Evolutionary conservation across 2,797 vertebrate genomes (phyloP), one percentile per base, ranked within the genome.

Genomic region (Chrysolophus pictus): DNA sequence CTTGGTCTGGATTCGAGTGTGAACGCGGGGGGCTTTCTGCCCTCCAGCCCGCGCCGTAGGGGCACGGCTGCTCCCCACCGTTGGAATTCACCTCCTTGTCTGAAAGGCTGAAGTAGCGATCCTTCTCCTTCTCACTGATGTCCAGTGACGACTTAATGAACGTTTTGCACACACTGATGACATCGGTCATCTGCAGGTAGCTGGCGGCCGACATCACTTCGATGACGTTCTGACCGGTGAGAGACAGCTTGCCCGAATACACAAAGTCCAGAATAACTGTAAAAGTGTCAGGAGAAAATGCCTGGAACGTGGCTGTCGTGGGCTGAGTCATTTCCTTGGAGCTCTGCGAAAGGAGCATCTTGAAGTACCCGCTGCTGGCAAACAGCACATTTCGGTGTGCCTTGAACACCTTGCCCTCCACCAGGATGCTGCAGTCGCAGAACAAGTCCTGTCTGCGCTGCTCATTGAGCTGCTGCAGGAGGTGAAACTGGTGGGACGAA

Each of bases 201-300:
- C 99, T 99, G 59, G 99, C 99, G 0, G 99, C 99, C 0, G 99
- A 99, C 99, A 99, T 99, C 71, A 99, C 99, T 80, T 99, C 99
- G 6, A 99, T 99, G 16, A 99, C 99, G 1, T 99, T 99, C 97
- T 98, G 98, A 51, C 99, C 98, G 0, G 98, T 98, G n/a, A 99
- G 98, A 47, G 98, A 99, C 91, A 99, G 98, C 83, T 98, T 99
- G 72, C 99, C 99, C 0, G 99, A 99, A 96, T 99, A 99, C 87
- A 99, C 98, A 60, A 99, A 99, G 97, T 99, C 99, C 37, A 99
- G 95, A 94, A 99, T 99, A 77, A 99, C 98, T 0, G 99, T 98
- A 87, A 99, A 99, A 0, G 98, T 99, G 88, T 99, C 99, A 0
- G 99, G 98, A 93, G 98, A 99, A 96, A 99, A 99, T 9, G 98